Percentiles rank a stretch among this genome's conserved stretches.
phyloP scores from a whole-genome alignment of 92 coral and sea anemone genomes.

The Siderastrea radians region DNA sequence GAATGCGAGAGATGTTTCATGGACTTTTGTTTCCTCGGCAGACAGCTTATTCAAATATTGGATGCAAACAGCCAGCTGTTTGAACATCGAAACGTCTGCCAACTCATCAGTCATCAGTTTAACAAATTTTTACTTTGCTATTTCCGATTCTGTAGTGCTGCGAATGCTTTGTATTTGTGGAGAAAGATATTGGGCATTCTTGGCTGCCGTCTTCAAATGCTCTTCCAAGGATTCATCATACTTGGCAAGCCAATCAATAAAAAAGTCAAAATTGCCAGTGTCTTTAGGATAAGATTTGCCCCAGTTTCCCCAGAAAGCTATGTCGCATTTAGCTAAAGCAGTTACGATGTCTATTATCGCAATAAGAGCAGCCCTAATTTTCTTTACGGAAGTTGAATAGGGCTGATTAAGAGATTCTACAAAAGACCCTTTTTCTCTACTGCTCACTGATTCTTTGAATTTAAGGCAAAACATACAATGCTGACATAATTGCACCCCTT shows the following conservation, averaged over 20 bases:
- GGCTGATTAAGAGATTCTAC: slow-evolving; percentile 42
- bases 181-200: slow-evolving; percentile 49
- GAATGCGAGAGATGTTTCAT: slow-evolving; percentile 54
- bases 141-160: slow-evolving; percentile 15
- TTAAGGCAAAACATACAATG: too few species aligned
- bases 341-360: slow-evolving; percentile 40
- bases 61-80: slow-evolving; percentile 53
- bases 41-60: slow-evolving; percentile 27
- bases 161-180: slow-evolving; percentile 66
- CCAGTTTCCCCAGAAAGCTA: slow-evolving; percentile 59
- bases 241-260: slow-evolving; percentile 53
- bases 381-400: slow-evolving; percentile 46
- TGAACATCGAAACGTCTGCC: slow-evolving; percentile 51
- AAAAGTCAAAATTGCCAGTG: slow-evolving; percentile 57
- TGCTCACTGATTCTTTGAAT: slow-evolving; percentile 30
- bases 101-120: slow-evolving; percentile 57
- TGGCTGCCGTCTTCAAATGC: slow-evolving; percentile 47
- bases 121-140: slow-evolving; percentile 50
- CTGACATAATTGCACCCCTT: too few species aligned
- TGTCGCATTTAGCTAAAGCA: slow-evolving; percentile 51
- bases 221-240: slow-evolving; percentile 28
- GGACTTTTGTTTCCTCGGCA: slow-evolving; percentile 40
- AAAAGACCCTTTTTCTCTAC: slow-evolving; percentile 44
- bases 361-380: slow-evolving; percentile 52
- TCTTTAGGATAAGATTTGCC: slow-evolving; percentile 36